Percentiles rank a stretch among this genome's conserved stretches.
These are phyloP conservation scores for Chaetogeoica ovagalla DNA, from an alignment of 2,888 invertebrate genomes.

Conservation along the genomic window DNA sequence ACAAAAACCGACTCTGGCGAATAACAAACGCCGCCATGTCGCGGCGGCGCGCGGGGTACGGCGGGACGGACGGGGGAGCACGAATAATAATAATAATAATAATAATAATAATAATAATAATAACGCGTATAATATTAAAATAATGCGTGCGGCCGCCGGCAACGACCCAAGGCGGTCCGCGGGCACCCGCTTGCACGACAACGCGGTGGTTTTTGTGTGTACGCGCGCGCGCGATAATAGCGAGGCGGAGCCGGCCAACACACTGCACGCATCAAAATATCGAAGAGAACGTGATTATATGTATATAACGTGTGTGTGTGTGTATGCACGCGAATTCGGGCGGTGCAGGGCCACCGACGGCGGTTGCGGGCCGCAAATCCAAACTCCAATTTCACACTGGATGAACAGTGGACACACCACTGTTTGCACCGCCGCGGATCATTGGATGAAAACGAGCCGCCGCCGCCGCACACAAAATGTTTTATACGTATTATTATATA, in stretches of 20 bases:
- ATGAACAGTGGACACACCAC: conserved; percentile 26
- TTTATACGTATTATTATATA: too few relatives aligned
- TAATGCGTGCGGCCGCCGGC: conserved; percentile 26
- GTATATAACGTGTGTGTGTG: too few relatives aligned
- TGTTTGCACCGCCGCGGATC: conserved; percentile 13
- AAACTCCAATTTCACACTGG: conserved; percentile 53
- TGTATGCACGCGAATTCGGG: background rate
- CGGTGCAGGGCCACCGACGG: background rate
- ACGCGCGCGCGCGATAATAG: background rate
- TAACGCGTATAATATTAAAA: background rate
- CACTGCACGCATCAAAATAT: background rate
- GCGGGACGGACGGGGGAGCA: too few relatives aligned
- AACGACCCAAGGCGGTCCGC: background rate
- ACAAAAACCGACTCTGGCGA: background rate
- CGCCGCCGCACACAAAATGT: conserved; percentile 14
- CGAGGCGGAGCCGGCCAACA: conserved; percentile 1
- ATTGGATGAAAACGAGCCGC: conserved; percentile 49
- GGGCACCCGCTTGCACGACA: conserved; percentile 16
- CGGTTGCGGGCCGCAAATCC: conserved; percentile 43
- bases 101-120: too few relatives aligned
- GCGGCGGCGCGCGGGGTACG: too few relatives aligned
- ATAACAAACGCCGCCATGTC: conserved; percentile 4
- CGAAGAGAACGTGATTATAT: too few relatives aligned
- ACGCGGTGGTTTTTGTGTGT: background rate
- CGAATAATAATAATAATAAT: too few relatives aligned